Base-by-base conservation (phyloP, 2,888 invertebrate genomes). In the Cyclophora albipunctata region DNA sequence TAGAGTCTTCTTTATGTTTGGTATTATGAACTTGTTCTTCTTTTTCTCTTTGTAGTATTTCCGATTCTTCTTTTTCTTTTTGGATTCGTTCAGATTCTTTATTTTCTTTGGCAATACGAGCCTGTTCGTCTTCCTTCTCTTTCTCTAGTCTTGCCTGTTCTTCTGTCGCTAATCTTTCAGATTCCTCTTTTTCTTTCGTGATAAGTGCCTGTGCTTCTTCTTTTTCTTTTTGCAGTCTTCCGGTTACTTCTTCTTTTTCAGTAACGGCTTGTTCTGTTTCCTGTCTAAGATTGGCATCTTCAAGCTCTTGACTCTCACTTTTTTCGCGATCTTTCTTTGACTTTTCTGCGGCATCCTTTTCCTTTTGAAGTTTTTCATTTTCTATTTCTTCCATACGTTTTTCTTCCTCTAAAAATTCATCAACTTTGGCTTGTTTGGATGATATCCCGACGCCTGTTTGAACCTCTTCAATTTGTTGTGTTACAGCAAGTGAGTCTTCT, bases 351-450 rank as follows among this genome's bases (percentile, higher is more conserved):
- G 43, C 34, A 43, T 57, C 42, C 45, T 37, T 37, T 33, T 48
- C 54, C 37, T 47, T 35, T 34, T 54, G 52, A 4, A 53, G 35
- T 55, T 53, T 54, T 33, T 55, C 50, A 34, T 46, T 47, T 7
- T 45, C 41, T 3, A 42, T 33, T 41, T 51, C 7, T 40, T 67
- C 66, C 33, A 44, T 52, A 3, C 48, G 7, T 5, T 43, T 57
- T 52, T 54, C 50, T 5, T 42, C 34, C 34, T 53, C 53, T 4
- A 54, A 37, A 20, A 20, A 20, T 20, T 20, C 20, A 20, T 20
- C 20, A 20, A 20, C 20, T 20, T 20, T 20, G 20, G 20, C 20
- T 20, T 20, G 20, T 20, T 20, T 20, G 20, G 20, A 20, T 20
- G 20, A 20, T 20, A 20, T 20, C 20, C 20, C 20, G 20, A 20